Evolutionary conservation across 2,113 vertebrate genomes (phyloP).

Genomic region (Calyptommatus sinebrachiatus): DNA sequence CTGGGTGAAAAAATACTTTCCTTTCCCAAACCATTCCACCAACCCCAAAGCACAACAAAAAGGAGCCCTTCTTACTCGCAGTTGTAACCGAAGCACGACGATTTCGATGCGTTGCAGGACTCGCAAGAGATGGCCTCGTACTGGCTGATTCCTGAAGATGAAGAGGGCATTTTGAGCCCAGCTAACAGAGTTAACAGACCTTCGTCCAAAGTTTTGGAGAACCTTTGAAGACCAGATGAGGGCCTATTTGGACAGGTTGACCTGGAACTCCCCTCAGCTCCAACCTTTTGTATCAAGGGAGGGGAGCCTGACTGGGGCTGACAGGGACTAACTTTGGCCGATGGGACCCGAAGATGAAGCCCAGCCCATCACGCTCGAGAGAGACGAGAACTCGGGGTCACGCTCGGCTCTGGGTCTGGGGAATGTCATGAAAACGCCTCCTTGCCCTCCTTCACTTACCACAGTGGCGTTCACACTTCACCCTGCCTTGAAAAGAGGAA

Average conservation of each 20-base stretch:
- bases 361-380: no score
- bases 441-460: slow-evolving; percentile 33
- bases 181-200: no score
- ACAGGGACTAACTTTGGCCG: no score
- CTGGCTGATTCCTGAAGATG: slow-evolving; percentile 46
- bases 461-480: slow-evolving; percentile 58
- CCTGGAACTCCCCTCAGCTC: no score
- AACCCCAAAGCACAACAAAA: slow-evolving; percentile 44
- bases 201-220: no score
- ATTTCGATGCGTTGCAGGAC: slow-evolving; percentile 35
- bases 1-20: no score
- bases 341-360: no score
- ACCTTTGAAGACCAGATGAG: no score
- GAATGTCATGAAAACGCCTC: neutral
- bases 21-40: neutral
- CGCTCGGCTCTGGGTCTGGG: neutral
- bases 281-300: no score
- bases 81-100: slow-evolving; percentile 60
- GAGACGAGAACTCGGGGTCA: no score
- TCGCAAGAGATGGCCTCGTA: slow-evolving; percentile 48
- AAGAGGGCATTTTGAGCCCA: neutral
- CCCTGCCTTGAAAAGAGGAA: slow-evolving; percentile 35
- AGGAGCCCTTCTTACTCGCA: slow-evolving; percentile 45
- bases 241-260: no score
- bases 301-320: no score